Conservation (phyloP, 2,888 invertebrate species). For the Griposia aprilina region DNA sequence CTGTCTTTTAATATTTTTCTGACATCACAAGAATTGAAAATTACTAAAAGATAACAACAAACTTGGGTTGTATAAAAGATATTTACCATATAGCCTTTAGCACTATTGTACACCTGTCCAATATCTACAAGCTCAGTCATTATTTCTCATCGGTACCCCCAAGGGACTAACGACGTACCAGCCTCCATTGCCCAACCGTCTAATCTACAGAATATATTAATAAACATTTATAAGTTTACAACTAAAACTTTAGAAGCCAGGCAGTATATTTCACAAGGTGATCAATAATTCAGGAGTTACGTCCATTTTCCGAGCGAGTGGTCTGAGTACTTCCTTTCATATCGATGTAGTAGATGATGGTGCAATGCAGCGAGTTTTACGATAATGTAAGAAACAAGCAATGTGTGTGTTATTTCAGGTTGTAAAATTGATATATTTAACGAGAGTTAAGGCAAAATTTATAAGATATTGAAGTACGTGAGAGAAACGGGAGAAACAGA, state of each 20-base stretch:
- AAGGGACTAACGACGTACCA: constrained; percentile 15
- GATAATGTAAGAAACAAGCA: not conserved
- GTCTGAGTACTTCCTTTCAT: constrained; percentile 40
- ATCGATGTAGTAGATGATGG: constrained; percentile 25
- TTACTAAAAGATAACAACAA: not conserved
- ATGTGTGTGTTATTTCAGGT: not conserved
- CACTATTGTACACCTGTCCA: not conserved
- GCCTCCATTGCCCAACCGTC: constrained; percentile 43
- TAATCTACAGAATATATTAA: constrained; percentile 14
- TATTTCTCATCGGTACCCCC: not conserved
- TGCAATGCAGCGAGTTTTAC: constrained; percentile 49
- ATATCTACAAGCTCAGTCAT: constrained; percentile 33
- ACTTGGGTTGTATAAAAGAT: not conserved
- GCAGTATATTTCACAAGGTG: constrained; percentile 53
- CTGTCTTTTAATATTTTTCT: too few species aligned
- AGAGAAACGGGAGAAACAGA: not conserved
- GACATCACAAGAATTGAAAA: not conserved
- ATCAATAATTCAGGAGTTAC: constrained; percentile 57
- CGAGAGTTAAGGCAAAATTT: not conserved
- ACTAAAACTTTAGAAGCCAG: constrained; percentile 33
- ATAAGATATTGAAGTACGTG: not conserved
- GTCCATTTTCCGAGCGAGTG: constrained; percentile 37
- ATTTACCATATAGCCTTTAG: not conserved
- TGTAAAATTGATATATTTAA: not conserved
- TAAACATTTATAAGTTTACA: constrained; percentile 22